Base-by-base conservation (phyloP, 2,888 invertebrate species). In the Mechanitis mazaeus region DNA sequence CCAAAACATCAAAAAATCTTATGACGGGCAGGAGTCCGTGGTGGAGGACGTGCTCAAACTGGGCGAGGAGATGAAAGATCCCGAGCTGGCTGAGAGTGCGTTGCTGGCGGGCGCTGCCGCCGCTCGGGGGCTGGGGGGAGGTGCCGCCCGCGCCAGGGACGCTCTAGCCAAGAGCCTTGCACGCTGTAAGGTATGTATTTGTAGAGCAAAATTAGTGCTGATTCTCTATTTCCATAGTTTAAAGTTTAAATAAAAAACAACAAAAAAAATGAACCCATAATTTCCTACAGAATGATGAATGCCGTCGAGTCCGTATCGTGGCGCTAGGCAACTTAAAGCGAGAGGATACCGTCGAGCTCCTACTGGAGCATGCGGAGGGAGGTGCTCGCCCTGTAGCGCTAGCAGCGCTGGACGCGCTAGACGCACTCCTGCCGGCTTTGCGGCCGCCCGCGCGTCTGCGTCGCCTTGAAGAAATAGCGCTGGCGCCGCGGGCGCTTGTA, bases 291-390 rank as follows among this genome's bases (percentile, higher is more conserved):
- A 77, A 75, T 47, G 77, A 72, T 50, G 62, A 59, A 12, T 80
- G 84, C 60, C 74, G 77, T 57, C 73, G 67, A 56, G 61, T 63
- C 65, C 70, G 69, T 9, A 31, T 50, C 28, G 50, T n/a, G 31
- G 84, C 85, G 70, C 76, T 85, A 55, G 84, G 75, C 69, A 77
- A 78, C 76, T 71, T 80, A 76, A 77, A 75, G 47, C 75, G 74
- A 73, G 74, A 69, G n/a, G 80, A 75, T 70, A 56, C 70, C 45
- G 71, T 67, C 38, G 77, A 73, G 60, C 60, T 71, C 71, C 73
- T 82, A 71, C 72, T 80, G 66, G 57, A 68, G 65, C 73, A 72
- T 68, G 82, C 78, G 45, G 74, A 64, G 69, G 59, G 65, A n/a
- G 65, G 59, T 60, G 61, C 38, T 38, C 60, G 54, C 56, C 60